phyloP scores from a whole-genome alignment of 2,888 invertebrate species.

The Sarcophaga carnaria region DNA sequence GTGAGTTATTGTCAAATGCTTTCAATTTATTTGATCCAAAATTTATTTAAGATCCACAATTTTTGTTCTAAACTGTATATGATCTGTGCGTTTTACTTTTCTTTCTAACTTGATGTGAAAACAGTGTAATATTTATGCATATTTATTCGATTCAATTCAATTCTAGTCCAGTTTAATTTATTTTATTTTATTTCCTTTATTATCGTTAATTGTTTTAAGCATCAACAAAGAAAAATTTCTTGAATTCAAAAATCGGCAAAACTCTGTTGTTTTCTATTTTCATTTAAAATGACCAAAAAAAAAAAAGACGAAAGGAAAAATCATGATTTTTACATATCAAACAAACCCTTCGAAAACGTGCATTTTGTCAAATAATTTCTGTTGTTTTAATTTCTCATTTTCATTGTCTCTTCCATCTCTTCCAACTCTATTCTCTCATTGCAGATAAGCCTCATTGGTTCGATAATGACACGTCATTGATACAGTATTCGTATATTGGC shows the following conservation, averaged over 20 bases:
- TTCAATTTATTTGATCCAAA: too few species aligned
- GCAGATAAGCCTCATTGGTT: constrained; percentile 80
- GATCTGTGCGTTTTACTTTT: not conserved
- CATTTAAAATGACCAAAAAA: not conserved
- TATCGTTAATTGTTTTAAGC: not conserved
- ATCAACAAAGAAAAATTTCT: not conserved
- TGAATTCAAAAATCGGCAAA: too few species aligned
- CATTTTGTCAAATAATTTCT: not conserved
- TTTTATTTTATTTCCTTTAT: too few species aligned
- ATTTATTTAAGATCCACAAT: too few species aligned
- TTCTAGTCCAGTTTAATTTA: too few species aligned
- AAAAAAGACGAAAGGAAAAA: not conserved
- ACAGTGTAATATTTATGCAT: not conserved
- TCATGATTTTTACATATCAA: not conserved
- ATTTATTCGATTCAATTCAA: not conserved
- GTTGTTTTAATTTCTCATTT: not conserved
- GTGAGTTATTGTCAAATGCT: too few species aligned
- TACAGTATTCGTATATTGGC: constrained; percentile 81
- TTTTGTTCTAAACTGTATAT: too few species aligned
- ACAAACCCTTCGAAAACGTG: not conserved
- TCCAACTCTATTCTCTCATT: not conserved
- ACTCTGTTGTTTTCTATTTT: not conserved
- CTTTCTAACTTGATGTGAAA: not conserved
- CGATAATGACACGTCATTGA: constrained; percentile 75
- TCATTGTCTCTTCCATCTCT: not conserved